These are phyloP conservation scores for Colossoma macropomum DNA, from an alignment of 2,113 vertebrate species.

Conservation along the genomic window DNA sequence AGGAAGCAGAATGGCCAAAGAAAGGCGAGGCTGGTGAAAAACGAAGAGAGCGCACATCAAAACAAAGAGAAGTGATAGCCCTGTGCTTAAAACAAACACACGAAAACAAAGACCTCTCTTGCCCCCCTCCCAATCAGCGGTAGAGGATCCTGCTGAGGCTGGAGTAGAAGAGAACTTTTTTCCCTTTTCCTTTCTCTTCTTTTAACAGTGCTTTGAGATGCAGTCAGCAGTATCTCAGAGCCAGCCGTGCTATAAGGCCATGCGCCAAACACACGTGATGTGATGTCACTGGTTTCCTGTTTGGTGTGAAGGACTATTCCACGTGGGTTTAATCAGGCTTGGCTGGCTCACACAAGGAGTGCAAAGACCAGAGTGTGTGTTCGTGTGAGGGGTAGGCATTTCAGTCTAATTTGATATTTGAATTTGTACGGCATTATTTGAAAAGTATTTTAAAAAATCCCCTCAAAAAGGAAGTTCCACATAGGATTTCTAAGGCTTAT, in stretches of 20 bases:
- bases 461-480: no score
- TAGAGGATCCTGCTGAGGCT: background rate
- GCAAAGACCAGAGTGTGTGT: background rate
- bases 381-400: background rate
- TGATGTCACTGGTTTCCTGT: constrained; percentile 54
- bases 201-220: background rate
- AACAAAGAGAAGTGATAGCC: constrained; percentile 16
- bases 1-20: constrained; percentile 37
- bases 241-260: constrained; percentile 8
- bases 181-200: background rate
- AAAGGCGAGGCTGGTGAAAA: constrained; percentile 1
- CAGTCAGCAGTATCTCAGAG: background rate
- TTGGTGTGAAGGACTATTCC: constrained; percentile 47
- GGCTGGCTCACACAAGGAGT: background rate
- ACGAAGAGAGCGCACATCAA: constrained; percentile 12
- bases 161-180: background rate
- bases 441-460: no score
- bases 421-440: no score
- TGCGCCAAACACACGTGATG: constrained; percentile 42
- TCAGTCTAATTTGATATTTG: background rate
- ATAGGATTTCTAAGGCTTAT: no score
- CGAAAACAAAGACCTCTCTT: background rate
- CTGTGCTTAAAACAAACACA: constrained; percentile 4
- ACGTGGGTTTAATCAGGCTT: constrained; percentile 41
- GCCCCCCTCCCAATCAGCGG: background rate